Conservation (phyloP, 2,797 vertebrate species). For the Pangasius macronema region DNA sequence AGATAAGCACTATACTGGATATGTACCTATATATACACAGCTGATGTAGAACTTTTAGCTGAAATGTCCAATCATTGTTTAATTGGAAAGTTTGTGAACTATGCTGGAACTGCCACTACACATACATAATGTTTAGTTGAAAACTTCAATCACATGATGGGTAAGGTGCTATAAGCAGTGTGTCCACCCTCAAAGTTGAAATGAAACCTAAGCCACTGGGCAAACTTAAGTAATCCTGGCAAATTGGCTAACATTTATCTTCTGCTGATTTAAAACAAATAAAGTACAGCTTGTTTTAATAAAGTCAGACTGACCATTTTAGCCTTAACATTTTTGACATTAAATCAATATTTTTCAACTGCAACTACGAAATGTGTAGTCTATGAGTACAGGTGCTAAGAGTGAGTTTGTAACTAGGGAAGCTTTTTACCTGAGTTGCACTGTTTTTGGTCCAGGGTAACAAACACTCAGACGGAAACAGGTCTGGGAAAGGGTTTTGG, state of each 20-base stretch:
- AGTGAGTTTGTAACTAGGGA: constrained; percentile 1
- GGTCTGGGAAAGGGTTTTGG: constrained; percentile 86
- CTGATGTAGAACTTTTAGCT: neutral
- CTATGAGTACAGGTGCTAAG: neutral
- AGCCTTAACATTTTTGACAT: neutral
- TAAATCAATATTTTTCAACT: neutral
- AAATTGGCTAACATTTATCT: neutral
- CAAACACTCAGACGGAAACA: constrained; percentile 83
- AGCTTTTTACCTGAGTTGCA: constrained; percentile 81
- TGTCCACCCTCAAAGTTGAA: neutral
- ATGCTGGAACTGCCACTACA: neutral
- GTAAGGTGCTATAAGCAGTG: neutral
- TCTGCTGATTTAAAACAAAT: neutral
- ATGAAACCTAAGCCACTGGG: neutral
- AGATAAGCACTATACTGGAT: neutral
- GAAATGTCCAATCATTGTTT: neutral
- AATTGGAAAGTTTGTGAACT: neutral
- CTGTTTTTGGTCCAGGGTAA: constrained; percentile 86
- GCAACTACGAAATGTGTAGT: neutral
- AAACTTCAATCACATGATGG: neutral
- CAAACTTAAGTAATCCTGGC: neutral
- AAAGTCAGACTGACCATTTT: neutral
- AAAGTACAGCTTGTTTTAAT: neutral
- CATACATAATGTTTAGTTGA: neutral
- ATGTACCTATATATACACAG: neutral